phyloP scores from a whole-genome alignment of 2,797 vertebrate genomes.

The Austrolebias charrua region DNA sequence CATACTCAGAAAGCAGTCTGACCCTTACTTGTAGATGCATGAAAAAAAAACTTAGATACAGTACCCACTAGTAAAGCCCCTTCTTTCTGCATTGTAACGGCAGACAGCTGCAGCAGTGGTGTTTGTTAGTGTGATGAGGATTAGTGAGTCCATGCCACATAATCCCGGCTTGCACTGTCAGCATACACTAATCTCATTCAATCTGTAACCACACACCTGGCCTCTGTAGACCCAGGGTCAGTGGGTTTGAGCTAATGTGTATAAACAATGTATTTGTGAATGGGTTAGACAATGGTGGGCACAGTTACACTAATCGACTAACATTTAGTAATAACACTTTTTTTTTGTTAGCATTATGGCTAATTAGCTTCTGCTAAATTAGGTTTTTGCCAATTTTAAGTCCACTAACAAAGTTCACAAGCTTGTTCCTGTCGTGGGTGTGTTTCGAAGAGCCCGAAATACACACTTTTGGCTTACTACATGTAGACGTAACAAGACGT shows the following conservation, averaged over 20 bases:
- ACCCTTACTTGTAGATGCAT: not conserved
- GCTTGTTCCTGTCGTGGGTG: no score
- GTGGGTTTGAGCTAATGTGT: conserved; percentile 15
- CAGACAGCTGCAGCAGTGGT: conserved; percentile 68
- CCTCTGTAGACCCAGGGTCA: conserved; percentile 36
- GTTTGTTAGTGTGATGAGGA: conserved; percentile 62
- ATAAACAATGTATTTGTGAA: conserved; percentile 4
- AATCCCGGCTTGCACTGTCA: conserved; percentile 73
- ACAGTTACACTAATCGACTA: no score
- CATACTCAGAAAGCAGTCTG: not conserved
- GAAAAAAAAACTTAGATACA: conserved; percentile 8
- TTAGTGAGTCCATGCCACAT: conserved; percentile 63
- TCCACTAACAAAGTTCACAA: no score
- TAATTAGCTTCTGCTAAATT: no score
- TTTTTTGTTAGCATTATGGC: no score
- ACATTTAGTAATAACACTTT: no score
- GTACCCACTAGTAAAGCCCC: conserved; percentile 5
- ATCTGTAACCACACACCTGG: conserved; percentile 65
- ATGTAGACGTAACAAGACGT: no score
- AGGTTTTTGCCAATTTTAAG: no score
- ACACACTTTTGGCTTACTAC: no score
- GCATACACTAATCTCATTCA: conserved; percentile 73
- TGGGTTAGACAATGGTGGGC: no score
- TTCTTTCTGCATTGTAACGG: conserved; percentile 19
- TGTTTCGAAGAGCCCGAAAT: no score